Evolutionary conservation across 2,797 vertebrate genomes (phyloP), one percentile per base, ranked within the genome.

Genomic region (Aphelocoma californica): DNA sequence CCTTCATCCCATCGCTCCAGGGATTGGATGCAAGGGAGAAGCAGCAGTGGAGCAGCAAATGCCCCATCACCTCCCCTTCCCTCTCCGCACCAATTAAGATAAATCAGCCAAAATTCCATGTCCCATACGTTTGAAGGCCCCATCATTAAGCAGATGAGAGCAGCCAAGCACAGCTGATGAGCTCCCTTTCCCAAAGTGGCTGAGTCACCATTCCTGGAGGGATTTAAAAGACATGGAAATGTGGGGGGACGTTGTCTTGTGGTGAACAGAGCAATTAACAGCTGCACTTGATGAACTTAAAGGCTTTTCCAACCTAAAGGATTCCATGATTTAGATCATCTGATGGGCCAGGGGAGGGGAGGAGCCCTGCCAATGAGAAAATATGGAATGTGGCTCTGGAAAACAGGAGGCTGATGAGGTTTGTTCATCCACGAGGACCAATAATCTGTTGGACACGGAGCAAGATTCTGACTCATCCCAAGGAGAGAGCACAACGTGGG

Each of bases 281-380:
- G 34, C 10, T 5, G 54, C 25, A 34, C 31, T 57, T 14, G 11
- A 51, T 18, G 26, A 47, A 32, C 19, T 25, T 28, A 7, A 29
- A 70, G n/a, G 36, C 21, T 65, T 81, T 47, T 53, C 70, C 51
- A 21, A 6, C 14, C 57, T 48, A 26, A 71, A 60, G 0, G 2
- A 70, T 19, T 53, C 45, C 40, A 18, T 7, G 19, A 36, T 53
- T 42, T 24, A 34, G 42, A 21, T 17, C 23, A 31, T 7, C 47
- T 4, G 40, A 20, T 8, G 31, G 23, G 40, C 32, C 54, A 53
- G 56, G 50, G 29, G 15, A 81, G 2, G 57, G 14, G 32, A 74
- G 4, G 23, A 60, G 21, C 1, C 1, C 32, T 40, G 34, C 29
- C 58, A 71, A 10, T 6, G 17, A 10, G 2, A 54, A 9, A 0